Evolutionary conservation across 2,888 invertebrate genomes (phyloP).

Genomic region (Athripsodes cinereus): DNA sequence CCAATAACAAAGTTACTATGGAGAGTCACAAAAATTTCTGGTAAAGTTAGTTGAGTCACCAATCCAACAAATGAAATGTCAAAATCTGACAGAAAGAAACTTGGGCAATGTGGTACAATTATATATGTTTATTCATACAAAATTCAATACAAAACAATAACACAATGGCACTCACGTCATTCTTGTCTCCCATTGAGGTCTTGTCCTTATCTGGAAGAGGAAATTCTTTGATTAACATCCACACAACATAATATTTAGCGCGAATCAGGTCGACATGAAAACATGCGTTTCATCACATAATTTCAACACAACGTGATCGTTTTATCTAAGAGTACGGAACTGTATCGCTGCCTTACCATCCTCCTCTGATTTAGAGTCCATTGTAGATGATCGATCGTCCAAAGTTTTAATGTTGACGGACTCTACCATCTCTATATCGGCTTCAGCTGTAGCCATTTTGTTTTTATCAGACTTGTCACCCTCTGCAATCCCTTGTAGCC

Average conservation of each 20-base stretch:
- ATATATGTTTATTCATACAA: neutral
- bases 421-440: slow-evolving; percentile 24
- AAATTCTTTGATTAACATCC: slow-evolving; percentile 26
- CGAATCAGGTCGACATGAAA: slow-evolving; percentile 13
- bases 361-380: slow-evolving; percentile 25
- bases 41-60: slow-evolving; percentile 12
- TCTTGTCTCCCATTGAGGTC: slow-evolving; percentile 54
- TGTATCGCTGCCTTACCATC: slow-evolving; percentile 15
- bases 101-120: neutral
- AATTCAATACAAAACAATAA: neutral
- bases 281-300: neutral
- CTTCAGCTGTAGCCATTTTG: slow-evolving; percentile 22
- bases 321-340: neutral
- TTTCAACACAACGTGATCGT: neutral
- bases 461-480: slow-evolving; percentile 16
- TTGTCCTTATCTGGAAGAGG: slow-evolving; percentile 52
- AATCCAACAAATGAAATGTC: slow-evolving; percentile 9
- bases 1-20: no score
- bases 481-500: slow-evolving; percentile 11
- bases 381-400: slow-evolving; percentile 23
- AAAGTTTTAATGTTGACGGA: slow-evolving; percentile 22
- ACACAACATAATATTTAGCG: slow-evolving; percentile 2
- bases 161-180: slow-evolving; percentile 52
- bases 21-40: neutral
- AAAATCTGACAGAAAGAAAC: slow-evolving; percentile 14